phyloP scores from a whole-genome alignment of 2,797 vertebrate species.

The Chrysolophus pictus region DNA sequence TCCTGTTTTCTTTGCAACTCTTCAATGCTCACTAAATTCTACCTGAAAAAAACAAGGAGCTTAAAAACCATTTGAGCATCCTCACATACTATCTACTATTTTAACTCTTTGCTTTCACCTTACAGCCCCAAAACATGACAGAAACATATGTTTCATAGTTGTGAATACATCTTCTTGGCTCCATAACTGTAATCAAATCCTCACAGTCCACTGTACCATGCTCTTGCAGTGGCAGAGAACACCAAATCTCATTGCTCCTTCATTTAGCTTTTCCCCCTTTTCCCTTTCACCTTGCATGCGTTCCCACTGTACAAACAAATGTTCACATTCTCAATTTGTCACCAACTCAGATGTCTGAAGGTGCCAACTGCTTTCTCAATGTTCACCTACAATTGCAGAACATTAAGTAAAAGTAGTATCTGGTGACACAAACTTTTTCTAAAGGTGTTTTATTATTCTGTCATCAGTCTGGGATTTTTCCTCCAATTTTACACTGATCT shows the following conservation, averaged over 20 bases:
- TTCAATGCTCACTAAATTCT: neutral
- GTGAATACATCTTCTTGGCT: neutral
- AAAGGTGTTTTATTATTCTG: neutral
- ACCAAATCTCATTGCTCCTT: neutral
- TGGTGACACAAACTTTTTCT: neutral
- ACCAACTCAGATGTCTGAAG: neutral
- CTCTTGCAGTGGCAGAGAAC: neutral
- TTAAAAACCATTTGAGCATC: neutral
- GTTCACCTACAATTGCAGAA: neutral
- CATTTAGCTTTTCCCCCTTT: neutral
- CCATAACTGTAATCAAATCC: neutral
- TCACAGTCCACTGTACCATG: neutral
- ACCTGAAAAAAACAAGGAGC: neutral
- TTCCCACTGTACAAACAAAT: neutral
- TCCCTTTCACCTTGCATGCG: neutral
- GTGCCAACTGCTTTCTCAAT: neutral
- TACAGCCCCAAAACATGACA: neutral
- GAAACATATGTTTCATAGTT: neutral
- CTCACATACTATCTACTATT: neutral
- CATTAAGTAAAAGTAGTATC: neutral
- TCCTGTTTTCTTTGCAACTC: constrained; percentile 53
- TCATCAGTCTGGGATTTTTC: neutral
- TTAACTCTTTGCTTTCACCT: neutral
- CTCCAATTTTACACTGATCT: neutral
- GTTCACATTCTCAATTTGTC: neutral